Base-by-base conservation (phyloP, 2,113 vertebrate species). In the Myotis brandtii region DNA sequence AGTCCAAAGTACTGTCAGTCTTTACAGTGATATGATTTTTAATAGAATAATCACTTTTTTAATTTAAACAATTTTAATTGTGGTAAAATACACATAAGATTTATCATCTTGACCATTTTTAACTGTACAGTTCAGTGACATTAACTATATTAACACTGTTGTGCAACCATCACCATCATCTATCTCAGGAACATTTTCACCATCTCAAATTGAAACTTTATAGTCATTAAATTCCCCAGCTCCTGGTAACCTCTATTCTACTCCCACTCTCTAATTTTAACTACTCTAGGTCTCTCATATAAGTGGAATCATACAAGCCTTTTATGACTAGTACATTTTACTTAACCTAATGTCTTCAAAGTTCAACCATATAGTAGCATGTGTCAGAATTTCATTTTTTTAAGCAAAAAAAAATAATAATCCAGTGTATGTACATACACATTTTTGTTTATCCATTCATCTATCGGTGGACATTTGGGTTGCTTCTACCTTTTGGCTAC, bases 361-460 rank as follows among this genome's bases (percentile, higher is more conserved):
- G 32, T 75, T 93, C 81, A 91, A 82, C 43, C 14, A 70, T 46
- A 56, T 34, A 37, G 48, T 48, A 80, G 54, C 46, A 27, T 81
- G 17, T 50, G 40, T 82, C 59, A 69, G 83, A 83, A 83, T 77
- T 76, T 46, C 20, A 56, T 56, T 10, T 59, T 59, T 66, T 82
- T 17, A 62, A 76, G 56, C 50, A 23, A 82, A 66, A 69, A 23
- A 77, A 66, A 70, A 46, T 76, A 82, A 87, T 87, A 69, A 48
- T 86, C 37, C 17, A 54, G 23, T 40, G 30, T 64, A 50, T 69
- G 16, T 20, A 50, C n/a, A 48, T 5, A 67, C 10, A 59, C 37
- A 50, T 90, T 86, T 86, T 48, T 73, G n/a, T 90, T 87, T 69
- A 77, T 70, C 34, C 73, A 79, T 70, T 69, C 40, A n/a, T 59